A percentile compares a stretch with the other conserved stretches of the same genome.
Evolutionary conservation across 2,113 vertebrate genomes (phyloP).

Genomic region (Nothobranchius furzeri): DNA sequence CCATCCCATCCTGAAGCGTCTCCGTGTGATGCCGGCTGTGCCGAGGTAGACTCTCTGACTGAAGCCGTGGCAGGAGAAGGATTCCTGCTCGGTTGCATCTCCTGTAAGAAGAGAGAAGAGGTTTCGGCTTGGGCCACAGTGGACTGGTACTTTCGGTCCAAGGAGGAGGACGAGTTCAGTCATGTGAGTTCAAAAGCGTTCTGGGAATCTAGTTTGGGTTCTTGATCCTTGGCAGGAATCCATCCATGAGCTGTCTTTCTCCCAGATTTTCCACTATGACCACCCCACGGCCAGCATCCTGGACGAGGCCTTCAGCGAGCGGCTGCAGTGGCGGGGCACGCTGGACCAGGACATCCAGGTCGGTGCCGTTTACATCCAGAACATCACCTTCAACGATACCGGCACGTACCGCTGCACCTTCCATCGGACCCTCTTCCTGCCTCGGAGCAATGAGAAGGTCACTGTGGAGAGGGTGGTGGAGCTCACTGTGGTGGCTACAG

Average conservation of each 20-base stretch:
- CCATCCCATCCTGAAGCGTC: slow-evolving; percentile 58
- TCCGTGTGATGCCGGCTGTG: slow-evolving; percentile 78
- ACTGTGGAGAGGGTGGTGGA: slow-evolving; percentile 82
- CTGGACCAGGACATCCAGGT: slow-evolving; percentile 81
- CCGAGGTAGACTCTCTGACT: slow-evolving; percentile 87
- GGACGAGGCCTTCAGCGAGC: slow-evolving; percentile 74
- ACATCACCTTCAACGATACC: slow-evolving; percentile 83
- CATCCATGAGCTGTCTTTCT: background rate
- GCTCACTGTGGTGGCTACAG: slow-evolving; percentile 81
- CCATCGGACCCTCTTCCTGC: slow-evolving; percentile 79
- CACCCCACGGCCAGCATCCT: slow-evolving; percentile 66
- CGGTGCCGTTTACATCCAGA: slow-evolving; percentile 80
- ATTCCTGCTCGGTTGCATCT: slow-evolving; percentile 88
- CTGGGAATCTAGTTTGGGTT: background rate
- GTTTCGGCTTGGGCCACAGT: slow-evolving; percentile 77
- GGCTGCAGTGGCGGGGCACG: slow-evolving; percentile 84
- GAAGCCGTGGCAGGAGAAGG: slow-evolving; percentile 80
- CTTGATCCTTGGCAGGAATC: too few species aligned
- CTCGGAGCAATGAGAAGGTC: slow-evolving; percentile 56
- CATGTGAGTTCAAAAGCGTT: slow-evolving; percentile 61
- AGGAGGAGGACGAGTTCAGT: slow-evolving; percentile 73
- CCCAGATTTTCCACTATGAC: slow-evolving; percentile 85
- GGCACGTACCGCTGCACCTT: slow-evolving; percentile 86
- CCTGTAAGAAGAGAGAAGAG: slow-evolving; percentile 88
- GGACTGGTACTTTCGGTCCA: slow-evolving; percentile 84